Base-by-base conservation (phyloP, 2,888 invertebrate species). In the Sesia bembeciformis region DNA sequence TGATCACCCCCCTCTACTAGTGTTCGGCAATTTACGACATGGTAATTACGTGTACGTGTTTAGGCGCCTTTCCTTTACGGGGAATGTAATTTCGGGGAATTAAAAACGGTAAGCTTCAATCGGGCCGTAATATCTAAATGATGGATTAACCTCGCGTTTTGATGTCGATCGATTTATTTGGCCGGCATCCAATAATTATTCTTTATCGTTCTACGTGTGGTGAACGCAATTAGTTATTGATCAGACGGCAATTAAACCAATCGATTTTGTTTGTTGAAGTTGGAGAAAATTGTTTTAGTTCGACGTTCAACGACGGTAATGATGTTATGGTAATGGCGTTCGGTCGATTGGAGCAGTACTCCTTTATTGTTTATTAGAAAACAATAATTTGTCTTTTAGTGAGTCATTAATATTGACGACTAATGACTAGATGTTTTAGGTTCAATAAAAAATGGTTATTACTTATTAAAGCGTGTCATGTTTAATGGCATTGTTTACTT, bases 191-290 rank as follows among this genome's bases (percentile, higher is more conserved):
- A 87, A 84, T 86, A 87, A 89, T 89, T 89, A 89, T 89, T 75
- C 81, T 86, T 88, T 85, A 85, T 85, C 78, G 85, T 77, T 74
- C 76, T 84, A 87, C 84, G 87, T 85, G 87, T 81, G 83, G 84
- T 77, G 84, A 81, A 83, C 84, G 86, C 88, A 88, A 89, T 89
- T 88, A 89, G 86, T 87, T 89, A 88, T 89, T 89, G 89, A 89
- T 88, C 87, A 86, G 78, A 60, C 79, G 69, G 80, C 88, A 88
- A 89, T 88, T 88, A 89, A 85, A 81, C 74, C 74, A 84, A 86
- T 89, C 87, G 88, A 86, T 88, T 86, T 81, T 87, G 87, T 86
- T 86, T 87, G 86, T 87, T 85, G 84, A 85, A 89, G 85, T 87
- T 84, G 84, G 78, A 84, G 86, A 78, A 87, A 89, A 89, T 89